phyloP scores from a whole-genome alignment of 2,797 vertebrate genomes.

The Rousettus madagascariensis region DNA sequence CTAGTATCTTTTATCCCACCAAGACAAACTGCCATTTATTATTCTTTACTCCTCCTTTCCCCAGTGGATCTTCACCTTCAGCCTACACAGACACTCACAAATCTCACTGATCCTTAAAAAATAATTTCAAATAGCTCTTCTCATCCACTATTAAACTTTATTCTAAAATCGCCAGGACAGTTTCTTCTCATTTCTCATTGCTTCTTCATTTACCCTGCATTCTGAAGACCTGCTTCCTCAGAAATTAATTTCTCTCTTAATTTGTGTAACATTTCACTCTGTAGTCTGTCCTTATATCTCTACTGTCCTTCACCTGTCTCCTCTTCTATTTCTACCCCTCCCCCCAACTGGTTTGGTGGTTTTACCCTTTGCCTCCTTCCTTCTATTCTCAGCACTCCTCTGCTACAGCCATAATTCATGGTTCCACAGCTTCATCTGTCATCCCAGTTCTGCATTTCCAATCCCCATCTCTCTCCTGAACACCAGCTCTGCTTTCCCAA shows the following conservation, averaged over 20 bases:
- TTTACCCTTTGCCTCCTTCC: not conserved
- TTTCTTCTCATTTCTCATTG: not conserved
- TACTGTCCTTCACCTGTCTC: not conserved
- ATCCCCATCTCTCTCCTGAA: not conserved
- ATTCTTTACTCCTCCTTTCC: not conserved
- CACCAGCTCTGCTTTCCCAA: not conserved
- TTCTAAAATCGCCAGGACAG: not conserved
- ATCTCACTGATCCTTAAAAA: not conserved
- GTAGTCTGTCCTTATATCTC: not conserved
- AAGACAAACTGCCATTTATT: not conserved
- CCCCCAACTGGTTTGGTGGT: not conserved
- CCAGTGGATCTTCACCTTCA: not conserved
- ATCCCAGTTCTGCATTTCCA: not conserved
- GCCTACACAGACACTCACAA: not conserved
- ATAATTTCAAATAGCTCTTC: not conserved
- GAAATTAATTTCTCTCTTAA: not conserved
- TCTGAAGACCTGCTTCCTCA: not conserved
- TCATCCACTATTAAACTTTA: not conserved
- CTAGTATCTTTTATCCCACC: not conserved
- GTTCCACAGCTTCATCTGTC: not conserved
- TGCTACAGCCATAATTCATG: not conserved
- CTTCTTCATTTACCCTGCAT: not conserved
- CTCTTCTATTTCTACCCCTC: no score
- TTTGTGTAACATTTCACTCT: no score
- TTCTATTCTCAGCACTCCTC: rapidly evolving